These are phyloP conservation scores for Bombus soroeensis DNA, from an alignment of 1,140 invertebrate genomes.

Conservation along the genomic window DNA sequence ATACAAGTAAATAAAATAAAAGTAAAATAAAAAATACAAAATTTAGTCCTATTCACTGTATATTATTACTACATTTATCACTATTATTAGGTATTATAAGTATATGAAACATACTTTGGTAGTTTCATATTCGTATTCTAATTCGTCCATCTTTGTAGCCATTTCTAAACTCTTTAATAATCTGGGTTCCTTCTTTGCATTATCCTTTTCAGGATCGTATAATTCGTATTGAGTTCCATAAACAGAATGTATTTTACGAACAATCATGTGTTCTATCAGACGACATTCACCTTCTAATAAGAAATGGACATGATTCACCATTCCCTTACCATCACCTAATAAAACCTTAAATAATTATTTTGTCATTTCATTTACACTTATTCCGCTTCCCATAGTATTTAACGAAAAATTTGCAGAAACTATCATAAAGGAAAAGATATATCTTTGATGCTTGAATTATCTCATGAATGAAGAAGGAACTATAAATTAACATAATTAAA, in stretches of 20 bases:
- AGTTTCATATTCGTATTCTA: not conserved
- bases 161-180: not conserved
- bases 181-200: not conserved
- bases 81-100: not conserved
- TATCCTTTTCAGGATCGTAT: constrained; percentile 73
- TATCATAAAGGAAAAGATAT: too few relatives aligned
- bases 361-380: constrained; percentile 31
- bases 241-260: constrained; percentile 75
- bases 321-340: constrained; percentile 85
- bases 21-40: not conserved
- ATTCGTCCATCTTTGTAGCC: not conserved
- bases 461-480: too few relatives aligned
- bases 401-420: not conserved
- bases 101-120: not conserved
- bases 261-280: constrained; percentile 85
- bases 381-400: not conserved
- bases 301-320: constrained; percentile 86
- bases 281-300: constrained; percentile 85
- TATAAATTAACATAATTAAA: too few relatives aligned
- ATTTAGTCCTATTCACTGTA: too few relatives aligned
- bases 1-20: not conserved
- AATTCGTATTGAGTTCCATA: constrained; percentile 81
- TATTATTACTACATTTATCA: not conserved
- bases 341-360: constrained; percentile 74
- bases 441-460: too few relatives aligned